Evolutionary conservation across 2,113 vertebrate species (phyloP).

Genomic region (Embiotoca jacksoni): DNA sequence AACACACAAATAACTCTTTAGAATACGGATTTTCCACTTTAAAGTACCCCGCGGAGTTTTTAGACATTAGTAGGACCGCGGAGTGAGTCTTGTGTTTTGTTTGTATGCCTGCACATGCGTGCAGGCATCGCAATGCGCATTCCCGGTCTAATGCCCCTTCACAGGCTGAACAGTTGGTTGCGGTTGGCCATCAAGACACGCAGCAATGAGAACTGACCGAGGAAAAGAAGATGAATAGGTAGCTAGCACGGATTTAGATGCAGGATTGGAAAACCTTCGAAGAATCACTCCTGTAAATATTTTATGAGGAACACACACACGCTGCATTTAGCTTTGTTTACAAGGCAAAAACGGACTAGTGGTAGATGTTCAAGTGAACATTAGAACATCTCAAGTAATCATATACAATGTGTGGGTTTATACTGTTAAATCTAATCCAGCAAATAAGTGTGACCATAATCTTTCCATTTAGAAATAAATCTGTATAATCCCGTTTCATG

Average conservation of each 20-base stretch:
- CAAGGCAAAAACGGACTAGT: neutral
- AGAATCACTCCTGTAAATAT: neutral
- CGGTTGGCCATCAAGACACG: no score
- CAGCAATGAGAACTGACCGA: no score
- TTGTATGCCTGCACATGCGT: neutral
- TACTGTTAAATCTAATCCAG: slow-evolving; percentile 47
- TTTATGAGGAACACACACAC: neutral
- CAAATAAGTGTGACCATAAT: slow-evolving; percentile 53
- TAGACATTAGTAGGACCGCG: no score
- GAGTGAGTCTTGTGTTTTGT: no score
- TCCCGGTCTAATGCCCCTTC: no score
- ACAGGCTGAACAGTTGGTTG: no score
- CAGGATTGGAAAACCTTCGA: neutral
- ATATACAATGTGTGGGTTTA: slow-evolving; percentile 44
- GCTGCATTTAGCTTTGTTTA: slow-evolving; percentile 1
- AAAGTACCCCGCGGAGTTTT: no score
- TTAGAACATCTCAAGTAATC: slow-evolving; percentile 40
- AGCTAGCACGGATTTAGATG: neutral
- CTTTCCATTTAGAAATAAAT: slow-evolving; percentile 64
- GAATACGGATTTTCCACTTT: no score
- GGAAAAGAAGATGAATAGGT: neutral
- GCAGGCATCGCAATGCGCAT: neutral
- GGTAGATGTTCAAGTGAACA: neutral
- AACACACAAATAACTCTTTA: no score
- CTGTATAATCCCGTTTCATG: slow-evolving; percentile 66